Percentiles rank a stretch among this genome's conserved stretches.
These are phyloP conservation scores for Clarias laeviceps DNA, from an alignment of 2,797 vertebrate genomes.

Conservation along the genomic window DNA sequence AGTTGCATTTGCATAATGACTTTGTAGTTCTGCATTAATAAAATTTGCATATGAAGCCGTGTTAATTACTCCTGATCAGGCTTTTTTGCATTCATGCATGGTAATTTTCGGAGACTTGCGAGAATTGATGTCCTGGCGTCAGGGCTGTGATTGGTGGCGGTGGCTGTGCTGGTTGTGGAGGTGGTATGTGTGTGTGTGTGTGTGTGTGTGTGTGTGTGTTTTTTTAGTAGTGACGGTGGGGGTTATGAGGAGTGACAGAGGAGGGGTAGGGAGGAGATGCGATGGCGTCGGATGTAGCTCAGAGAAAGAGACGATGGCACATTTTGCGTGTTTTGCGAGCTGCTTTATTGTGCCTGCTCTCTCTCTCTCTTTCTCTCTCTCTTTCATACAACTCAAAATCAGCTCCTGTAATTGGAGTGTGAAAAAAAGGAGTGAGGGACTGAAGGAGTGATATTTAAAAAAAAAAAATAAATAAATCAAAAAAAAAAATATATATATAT, in stretches of 20 bases:
- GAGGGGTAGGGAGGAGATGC: conserved; percentile 30
- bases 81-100: conserved; percentile 99
- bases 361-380: conserved; percentile 53
- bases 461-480: too few relatives aligned
- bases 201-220: conserved; percentile 43
- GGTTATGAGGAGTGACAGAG: conserved; percentile 36
- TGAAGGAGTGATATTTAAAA: conserved; percentile 37
- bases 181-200: conserved; percentile 46
- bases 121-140: conserved; percentile 98
- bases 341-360: conserved; percentile 54
- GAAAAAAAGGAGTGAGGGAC: conserved; percentile 44
- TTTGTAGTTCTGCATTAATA: conserved; percentile 99
- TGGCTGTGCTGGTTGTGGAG: conserved; percentile 67
- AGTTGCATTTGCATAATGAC: conserved; percentile 99
- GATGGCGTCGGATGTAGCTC: conserved; percentile 48
- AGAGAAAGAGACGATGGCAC: conserved; percentile 53
- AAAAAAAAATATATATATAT: too few relatives aligned
- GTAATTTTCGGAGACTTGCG: conserved; percentile 99
- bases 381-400: conserved; percentile 50
- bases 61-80: conserved; percentile 99
- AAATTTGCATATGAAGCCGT: conserved; percentile 99
- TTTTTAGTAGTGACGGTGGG: conserved; percentile 11
- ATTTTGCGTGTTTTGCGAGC: conserved; percentile 54
- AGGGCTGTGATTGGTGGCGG: conserved; percentile 75
- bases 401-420: conserved; percentile 62